Percentiles rank a stretch among this genome's conserved stretches.
Evolutionary conservation across 23 tunicate genomes (phyloP).

Genomic region (Aplidium turbinatum): DNA sequence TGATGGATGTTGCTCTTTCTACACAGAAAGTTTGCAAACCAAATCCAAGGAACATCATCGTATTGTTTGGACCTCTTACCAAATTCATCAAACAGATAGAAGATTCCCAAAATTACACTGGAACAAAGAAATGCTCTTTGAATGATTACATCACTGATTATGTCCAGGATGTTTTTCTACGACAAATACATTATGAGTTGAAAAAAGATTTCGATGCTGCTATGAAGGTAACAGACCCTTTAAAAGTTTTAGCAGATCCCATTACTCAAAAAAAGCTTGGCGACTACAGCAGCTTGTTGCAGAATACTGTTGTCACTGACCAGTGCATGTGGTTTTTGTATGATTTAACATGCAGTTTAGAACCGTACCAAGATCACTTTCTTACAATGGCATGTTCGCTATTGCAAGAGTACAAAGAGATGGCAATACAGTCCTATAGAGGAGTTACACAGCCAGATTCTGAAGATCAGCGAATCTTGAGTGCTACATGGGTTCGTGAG

Average conservation of each 20-base stretch:
- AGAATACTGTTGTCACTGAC: conserved; percentile 86
- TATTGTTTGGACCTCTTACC: conserved; percentile 80
- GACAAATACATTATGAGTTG: conserved; percentile 86
- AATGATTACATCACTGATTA: conserved; percentile 92
- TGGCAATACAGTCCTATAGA: conserved; percentile 78
- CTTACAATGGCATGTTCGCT: conserved; percentile 92
- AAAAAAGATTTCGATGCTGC: conserved; percentile 94
- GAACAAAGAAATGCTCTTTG: conserved; percentile 51
- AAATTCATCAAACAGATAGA: conserved; percentile 85
- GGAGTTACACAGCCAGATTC: conserved; percentile 80
- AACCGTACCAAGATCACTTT: conserved; percentile 87
- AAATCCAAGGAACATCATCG: conserved; percentile 80
- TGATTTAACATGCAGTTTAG: conserved; percentile 75
- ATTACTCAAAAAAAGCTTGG: conserved; percentile 44
- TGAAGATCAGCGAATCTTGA: conserved; percentile 71
- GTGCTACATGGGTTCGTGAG: conserved; percentile 79
- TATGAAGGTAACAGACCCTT: conserved; percentile 93
- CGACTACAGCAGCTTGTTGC: conserved; percentile 55
- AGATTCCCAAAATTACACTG: conserved; percentile 31
- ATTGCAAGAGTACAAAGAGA: conserved; percentile 84
- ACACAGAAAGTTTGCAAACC: conserved; percentile 95
- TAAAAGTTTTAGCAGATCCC: conserved; percentile 78
- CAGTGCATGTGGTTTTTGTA: conserved; percentile 88
- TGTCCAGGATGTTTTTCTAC: conserved; percentile 92
- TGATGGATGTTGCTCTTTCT: conserved; percentile 73